Evolutionary conservation across 2,888 invertebrate species (phyloP).

Genomic region (Adela reaumurella): DNA sequence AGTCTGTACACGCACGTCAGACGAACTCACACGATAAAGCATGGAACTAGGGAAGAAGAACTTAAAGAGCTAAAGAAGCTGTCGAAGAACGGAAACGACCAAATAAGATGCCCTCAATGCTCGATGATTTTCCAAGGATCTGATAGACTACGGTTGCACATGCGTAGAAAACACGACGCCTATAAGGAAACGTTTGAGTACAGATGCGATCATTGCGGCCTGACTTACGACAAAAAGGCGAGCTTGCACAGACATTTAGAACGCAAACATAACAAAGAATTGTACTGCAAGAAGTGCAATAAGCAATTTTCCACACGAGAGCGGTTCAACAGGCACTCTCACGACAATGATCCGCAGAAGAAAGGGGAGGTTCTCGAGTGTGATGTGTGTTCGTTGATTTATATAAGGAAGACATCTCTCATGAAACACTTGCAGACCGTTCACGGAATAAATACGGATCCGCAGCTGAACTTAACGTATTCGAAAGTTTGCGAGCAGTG

Average conservation of each 20-base stretch:
- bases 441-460: slow-evolving; percentile 20
- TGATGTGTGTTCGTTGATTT: slow-evolving; percentile 35
- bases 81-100: slow-evolving; percentile 25
- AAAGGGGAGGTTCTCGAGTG: slow-evolving; percentile 28
- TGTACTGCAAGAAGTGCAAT: slow-evolving; percentile 35
- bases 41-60: slow-evolving; percentile 19
- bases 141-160: slow-evolving; percentile 37
- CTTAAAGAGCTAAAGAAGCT: slow-evolving; percentile 14
- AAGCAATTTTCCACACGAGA: slow-evolving; percentile 36
- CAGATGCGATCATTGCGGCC: slow-evolving; percentile 39
- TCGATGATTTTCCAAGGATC: no score
- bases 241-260: slow-evolving; percentile 40
- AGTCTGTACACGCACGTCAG: slow-evolving; percentile 45
- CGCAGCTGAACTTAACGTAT: slow-evolving; percentile 28
- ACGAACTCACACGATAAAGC: slow-evolving; percentile 32
- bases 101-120: slow-evolving; percentile 36
- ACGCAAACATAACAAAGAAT: slow-evolving; percentile 36
- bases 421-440: slow-evolving; percentile 36
- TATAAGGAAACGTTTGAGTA: slow-evolving; percentile 33
- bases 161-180: slow-evolving; percentile 43
- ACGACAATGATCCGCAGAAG: slow-evolving; percentile 18
- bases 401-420: slow-evolving; percentile 34
- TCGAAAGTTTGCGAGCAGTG: slow-evolving; percentile 35
- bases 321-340: slow-evolving; percentile 32
- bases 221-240: slow-evolving; percentile 46